Percentiles rank a stretch among this genome's conserved stretches.
phyloP scores from a whole-genome alignment of 2,113 vertebrate species.

The Ceyx melanurus region DNA sequence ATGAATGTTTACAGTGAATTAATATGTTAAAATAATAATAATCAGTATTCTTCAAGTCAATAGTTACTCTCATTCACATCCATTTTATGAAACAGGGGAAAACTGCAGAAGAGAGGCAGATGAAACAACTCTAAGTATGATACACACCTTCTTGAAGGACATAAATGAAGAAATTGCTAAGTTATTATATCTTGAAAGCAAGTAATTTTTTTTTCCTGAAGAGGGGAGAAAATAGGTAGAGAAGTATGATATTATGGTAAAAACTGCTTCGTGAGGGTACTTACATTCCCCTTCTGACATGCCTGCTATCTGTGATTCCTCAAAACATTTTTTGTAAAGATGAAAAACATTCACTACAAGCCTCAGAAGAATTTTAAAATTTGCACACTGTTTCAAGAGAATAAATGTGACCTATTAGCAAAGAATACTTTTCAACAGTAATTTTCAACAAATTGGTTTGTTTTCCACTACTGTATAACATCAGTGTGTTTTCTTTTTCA shows the following conservation, averaged over 20 bases:
- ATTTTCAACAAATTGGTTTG: conserved; percentile 45
- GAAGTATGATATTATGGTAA: conserved; percentile 68
- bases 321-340: conserved; percentile 35
- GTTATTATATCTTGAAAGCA: conserved; percentile 68
- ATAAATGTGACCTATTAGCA: conserved; percentile 14
- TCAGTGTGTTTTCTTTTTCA: not conserved
- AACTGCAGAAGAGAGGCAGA: conserved; percentile 7
- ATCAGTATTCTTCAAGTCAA: not conserved
- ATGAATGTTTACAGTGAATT: not conserved
- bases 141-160: conserved; percentile 45
- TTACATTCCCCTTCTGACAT: conserved; percentile 61
- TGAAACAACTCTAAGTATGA: not conserved
- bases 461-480: conserved; percentile 13
- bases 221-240: conserved; percentile 34
- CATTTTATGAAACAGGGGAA: not conserved
- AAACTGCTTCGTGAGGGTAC: conserved; percentile 53
- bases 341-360: conserved; percentile 36
- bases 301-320: conserved; percentile 66
- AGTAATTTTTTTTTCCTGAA: conserved; percentile 38
- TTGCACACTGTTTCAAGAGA: conserved; percentile 62
- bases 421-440: conserved; percentile 36
- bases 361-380: conserved; percentile 47
- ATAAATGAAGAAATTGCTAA: conserved; percentile 65
- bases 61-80: conserved; percentile 5
- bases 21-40: not conserved